Evolutionary conservation across 1,140 invertebrate genomes (phyloP).

Genomic region (Cydia splendana): DNA sequence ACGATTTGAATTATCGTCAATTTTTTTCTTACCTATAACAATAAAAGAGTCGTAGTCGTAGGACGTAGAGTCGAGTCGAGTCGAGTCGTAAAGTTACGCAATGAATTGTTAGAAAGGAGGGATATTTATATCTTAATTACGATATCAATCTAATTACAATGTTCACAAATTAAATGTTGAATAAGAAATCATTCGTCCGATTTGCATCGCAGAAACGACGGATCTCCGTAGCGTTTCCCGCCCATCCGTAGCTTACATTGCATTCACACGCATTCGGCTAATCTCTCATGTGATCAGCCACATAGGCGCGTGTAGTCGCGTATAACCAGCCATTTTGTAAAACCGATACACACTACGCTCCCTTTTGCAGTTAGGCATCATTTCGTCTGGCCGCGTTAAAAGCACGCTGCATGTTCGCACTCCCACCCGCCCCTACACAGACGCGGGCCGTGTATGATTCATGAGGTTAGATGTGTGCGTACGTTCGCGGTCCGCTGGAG

Average conservation of each 20-base stretch:
- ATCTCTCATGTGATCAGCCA: conserved; percentile 76
- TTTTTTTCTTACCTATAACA: no score
- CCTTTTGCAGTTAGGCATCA: conserved; percentile 71
- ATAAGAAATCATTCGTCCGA: conserved; percentile 37
- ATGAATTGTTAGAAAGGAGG: not conserved
- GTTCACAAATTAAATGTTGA: conserved; percentile 27
- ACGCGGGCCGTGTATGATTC: conserved; percentile 69
- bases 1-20: no score
- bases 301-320: conserved; percentile 67
- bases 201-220: conserved; percentile 60
- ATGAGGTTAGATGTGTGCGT: conserved; percentile 62
- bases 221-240: conserved; percentile 70
- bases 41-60: no score
- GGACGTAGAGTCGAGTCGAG: no score
- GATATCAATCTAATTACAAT: conserved; percentile 26
- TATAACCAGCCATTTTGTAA: conserved; percentile 74
- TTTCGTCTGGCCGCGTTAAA: conserved; percentile 76
- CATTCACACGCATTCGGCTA: conserved; percentile 77
- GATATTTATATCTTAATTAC: conserved; percentile 5
- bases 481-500: conserved; percentile 67
- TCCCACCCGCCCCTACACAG: conserved; percentile 75
- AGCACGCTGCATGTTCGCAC: conserved; percentile 78
- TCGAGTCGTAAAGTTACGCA: not conserved
- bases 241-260: conserved; percentile 70
- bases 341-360: conserved; percentile 69